These are phyloP conservation scores for Vultur gryphus DNA, from an alignment of 2,797 vertebrate species.

Conservation along the genomic window DNA sequence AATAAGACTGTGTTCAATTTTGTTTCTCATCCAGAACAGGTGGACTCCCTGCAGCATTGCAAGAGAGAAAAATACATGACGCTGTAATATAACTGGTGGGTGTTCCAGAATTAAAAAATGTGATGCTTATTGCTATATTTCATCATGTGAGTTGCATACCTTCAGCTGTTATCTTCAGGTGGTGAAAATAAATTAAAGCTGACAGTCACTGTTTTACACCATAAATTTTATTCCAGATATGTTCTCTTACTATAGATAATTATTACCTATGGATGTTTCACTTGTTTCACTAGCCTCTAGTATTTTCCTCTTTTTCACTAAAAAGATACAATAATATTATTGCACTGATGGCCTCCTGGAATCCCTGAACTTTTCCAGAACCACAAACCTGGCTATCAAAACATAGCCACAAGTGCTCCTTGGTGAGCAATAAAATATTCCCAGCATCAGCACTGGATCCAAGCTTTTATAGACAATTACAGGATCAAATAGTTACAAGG, in stretches of 20 bases:
- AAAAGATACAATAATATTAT: neutral
- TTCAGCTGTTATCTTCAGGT: neutral
- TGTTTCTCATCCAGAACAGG: neutral
- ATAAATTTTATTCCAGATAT: neutral
- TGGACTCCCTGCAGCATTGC: neutral
- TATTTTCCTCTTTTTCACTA: neutral
- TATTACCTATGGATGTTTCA: neutral
- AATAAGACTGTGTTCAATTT: neutral
- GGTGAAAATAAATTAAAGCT: neutral
- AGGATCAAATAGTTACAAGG: neutral
- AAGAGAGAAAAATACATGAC: neutral
- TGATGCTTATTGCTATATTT: neutral
- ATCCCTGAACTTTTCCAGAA: slow-evolving; percentile 30
- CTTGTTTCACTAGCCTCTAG: neutral
- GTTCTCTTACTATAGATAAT: neutral
- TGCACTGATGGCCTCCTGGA: neutral
- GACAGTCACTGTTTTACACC: neutral
- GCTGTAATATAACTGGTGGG: neutral
- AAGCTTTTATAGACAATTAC: slow-evolving; percentile 11
- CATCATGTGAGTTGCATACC: neutral
- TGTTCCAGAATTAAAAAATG: neutral
- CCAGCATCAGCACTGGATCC: slow-evolving; percentile 1
- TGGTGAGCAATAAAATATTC: slow-evolving; percentile 35
- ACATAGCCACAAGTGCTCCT: slow-evolving; percentile 51
- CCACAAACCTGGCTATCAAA: slow-evolving; percentile 47